Percentiles rank a stretch among this genome's conserved stretches.
Evolutionary conservation across 2,113 vertebrate genomes (phyloP).

Genomic region (Laticauda laticaudata): DNA sequence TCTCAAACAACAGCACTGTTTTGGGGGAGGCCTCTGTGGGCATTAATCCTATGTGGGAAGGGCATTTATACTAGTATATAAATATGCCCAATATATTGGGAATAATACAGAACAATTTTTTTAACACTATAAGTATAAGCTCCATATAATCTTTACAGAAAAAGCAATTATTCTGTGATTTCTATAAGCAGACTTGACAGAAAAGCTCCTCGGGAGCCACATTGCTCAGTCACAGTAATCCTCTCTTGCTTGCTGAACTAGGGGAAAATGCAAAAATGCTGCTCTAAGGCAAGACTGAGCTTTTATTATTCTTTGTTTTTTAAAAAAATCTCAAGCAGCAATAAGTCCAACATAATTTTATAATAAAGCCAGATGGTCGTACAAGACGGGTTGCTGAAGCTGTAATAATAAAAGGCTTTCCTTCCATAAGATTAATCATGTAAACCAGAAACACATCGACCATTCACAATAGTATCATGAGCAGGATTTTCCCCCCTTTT

Average conservation of each 20-base stretch:
- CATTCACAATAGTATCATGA: conserved; percentile 15
- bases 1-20: background rate
- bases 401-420: conserved; percentile 20
- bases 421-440: conserved; percentile 32
- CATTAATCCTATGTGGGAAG: background rate
- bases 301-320: background rate
- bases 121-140: background rate
- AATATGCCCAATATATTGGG: background rate
- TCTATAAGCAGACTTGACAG: conserved; percentile 6
- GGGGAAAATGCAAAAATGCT: background rate
- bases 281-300: background rate
- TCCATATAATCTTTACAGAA: conserved; percentile 14
- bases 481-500: background rate
- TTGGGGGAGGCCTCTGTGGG: background rate
- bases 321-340: background rate
- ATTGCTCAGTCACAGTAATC: conserved; percentile 4
- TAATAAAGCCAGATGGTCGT: background rate
- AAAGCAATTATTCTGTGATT: conserved; percentile 4
- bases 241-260: conserved; percentile 24
- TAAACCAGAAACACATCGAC: background rate
- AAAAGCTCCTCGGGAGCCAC: background rate
- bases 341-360: background rate
- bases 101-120: background rate
- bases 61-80: background rate
- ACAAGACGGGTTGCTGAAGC: background rate